These are phyloP conservation scores for Trachythela sp. DNA, from an alignment of 64 coral and sea anemone species.

Conservation along the genomic window DNA sequence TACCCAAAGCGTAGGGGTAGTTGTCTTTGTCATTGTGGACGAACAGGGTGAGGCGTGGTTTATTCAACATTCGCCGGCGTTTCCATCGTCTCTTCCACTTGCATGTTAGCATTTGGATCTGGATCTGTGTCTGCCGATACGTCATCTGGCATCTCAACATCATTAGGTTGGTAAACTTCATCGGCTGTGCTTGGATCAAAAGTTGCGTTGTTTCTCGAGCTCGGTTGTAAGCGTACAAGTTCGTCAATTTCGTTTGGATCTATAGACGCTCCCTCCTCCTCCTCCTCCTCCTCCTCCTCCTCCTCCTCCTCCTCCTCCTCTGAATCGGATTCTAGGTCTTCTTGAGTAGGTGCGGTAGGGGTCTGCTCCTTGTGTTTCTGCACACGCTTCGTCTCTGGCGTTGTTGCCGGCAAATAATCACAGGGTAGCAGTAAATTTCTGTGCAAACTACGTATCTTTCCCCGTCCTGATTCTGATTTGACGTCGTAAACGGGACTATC, in stretches of 20 bases:
- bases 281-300: not conserved
- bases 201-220: not conserved
- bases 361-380: not conserved
- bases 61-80: not conserved
- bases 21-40: not conserved
- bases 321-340: not conserved
- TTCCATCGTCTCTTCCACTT: not conserved
- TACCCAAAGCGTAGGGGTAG: not conserved
- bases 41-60: not conserved
- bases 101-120: no score
- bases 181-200: not conserved
- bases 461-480: not conserved
- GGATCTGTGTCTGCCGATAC: no score
- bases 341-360: not conserved
- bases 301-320: not conserved
- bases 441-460: not conserved
- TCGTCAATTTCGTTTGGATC: not conserved
- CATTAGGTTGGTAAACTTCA: not conserved
- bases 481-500: no score
- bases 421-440: not conserved
- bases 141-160: not conserved
- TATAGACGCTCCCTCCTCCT: no score
- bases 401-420: not conserved
- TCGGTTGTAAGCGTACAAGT: not conserved
- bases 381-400: not conserved